Conservation (phyloP, 2,113 vertebrate genomes). For the Lasiurus borealis region DNA sequence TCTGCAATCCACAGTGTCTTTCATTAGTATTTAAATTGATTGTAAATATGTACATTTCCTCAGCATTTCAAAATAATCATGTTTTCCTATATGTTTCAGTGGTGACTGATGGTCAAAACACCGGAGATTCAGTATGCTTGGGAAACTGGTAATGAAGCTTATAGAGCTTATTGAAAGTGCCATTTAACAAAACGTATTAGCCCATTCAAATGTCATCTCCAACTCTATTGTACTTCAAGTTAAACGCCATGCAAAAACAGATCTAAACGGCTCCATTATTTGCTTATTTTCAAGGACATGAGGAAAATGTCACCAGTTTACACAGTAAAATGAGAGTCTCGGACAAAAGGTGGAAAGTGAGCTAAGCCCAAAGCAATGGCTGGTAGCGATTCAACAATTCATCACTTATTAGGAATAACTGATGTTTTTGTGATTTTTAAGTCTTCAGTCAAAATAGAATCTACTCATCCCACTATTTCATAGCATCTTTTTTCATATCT, state of each 20-base stretch:
- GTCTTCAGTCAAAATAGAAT: conserved; percentile 65
- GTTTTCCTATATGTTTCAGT: conserved; percentile 78
- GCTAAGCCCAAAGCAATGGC: conserved; percentile 20
- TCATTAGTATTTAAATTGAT: conserved; percentile 70
- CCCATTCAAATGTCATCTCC: conserved; percentile 76
- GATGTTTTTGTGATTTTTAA: conserved; percentile 67
- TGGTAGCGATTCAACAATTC: conserved; percentile 26
- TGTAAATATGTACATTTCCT: conserved; percentile 65
- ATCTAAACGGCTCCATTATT: conserved; percentile 68
- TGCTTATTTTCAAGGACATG: conserved; percentile 78
- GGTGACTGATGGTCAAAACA: conserved; percentile 75
- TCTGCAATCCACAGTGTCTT: not conserved
- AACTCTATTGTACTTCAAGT: conserved; percentile 70
- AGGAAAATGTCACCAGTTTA: conserved; percentile 66
- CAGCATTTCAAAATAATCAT: conserved; percentile 52
- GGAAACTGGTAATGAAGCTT: conserved; percentile 77
- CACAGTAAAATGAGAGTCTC: not conserved
- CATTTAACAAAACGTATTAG: conserved; percentile 78
- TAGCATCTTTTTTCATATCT: conserved; percentile 63
- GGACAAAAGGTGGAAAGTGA: conserved; percentile 54
- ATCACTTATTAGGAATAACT: conserved; percentile 59
- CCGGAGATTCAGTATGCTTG: conserved; percentile 55
- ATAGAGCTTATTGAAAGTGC: conserved; percentile 76
- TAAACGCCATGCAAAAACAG: conserved; percentile 75
- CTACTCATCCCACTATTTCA: conserved; percentile 74